Conservation (phyloP, 2,888 invertebrate genomes). For the Ryuthela nishihirai region DNA sequence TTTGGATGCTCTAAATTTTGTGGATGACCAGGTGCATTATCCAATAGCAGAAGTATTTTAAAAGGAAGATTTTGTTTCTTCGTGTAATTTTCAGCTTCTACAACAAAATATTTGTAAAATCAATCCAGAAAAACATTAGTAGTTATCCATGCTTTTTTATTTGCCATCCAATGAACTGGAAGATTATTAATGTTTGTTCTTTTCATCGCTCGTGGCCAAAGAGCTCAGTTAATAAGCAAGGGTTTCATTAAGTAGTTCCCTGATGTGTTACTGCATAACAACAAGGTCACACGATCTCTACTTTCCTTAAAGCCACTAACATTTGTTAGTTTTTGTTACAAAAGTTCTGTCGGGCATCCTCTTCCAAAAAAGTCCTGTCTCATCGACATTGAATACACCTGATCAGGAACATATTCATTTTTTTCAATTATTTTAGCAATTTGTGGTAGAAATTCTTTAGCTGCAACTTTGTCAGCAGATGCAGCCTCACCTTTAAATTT, state of each 20-base stretch:
- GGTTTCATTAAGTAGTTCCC: slow-evolving; percentile 9
- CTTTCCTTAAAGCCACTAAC: slow-evolving; percentile 24
- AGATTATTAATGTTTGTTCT: neutral
- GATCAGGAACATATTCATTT: slow-evolving; percentile 1
- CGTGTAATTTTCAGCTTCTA: slow-evolving; percentile 17
- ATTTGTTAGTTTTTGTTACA: slow-evolving; percentile 10
- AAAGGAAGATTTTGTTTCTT: no score
- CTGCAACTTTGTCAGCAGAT: slow-evolving; percentile 9
- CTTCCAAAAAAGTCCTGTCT: slow-evolving; percentile 2
- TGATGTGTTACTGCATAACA: slow-evolving; percentile 17
- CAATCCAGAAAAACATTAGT: slow-evolving; percentile 8
- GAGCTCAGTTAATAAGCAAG: slow-evolving; percentile 8
- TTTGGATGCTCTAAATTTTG: no score
- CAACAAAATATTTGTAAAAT: slow-evolving; percentile 11
- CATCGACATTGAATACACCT: slow-evolving; percentile 1
- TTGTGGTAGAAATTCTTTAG: slow-evolving; percentile 7
- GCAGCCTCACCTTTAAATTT: slow-evolving; percentile 12
- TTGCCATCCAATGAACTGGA: slow-evolving; percentile 8
- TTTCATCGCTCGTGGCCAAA: slow-evolving; percentile 11
- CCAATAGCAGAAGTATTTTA: no score
- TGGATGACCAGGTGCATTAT: no score
- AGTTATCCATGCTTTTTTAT: slow-evolving; percentile 14
- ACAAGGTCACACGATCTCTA: slow-evolving; percentile 13
- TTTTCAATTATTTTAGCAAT: slow-evolving; percentile 15
- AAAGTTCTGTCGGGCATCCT: slow-evolving; percentile 1